phyloP scores from a whole-genome alignment of 2,113 vertebrate genomes.

The Gopherus evgoodei region DNA sequence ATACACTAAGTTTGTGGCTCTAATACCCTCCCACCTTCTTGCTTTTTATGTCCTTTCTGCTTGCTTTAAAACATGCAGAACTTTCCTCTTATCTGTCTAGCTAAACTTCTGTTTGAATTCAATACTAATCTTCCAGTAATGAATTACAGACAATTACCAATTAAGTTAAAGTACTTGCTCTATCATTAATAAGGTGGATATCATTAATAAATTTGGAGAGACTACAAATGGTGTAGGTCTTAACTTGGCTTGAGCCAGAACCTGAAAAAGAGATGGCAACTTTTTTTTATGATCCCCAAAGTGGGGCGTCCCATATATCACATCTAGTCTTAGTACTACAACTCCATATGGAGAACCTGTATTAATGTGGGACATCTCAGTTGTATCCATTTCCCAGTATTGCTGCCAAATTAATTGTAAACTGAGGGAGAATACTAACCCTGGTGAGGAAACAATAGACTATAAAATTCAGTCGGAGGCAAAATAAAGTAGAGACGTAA shows the following conservation, averaged over 20 bases:
- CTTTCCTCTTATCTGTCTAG: background rate
- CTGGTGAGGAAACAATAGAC: background rate
- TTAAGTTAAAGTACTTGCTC: background rate
- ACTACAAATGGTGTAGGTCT: background rate
- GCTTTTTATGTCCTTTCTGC: background rate
- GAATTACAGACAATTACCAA: background rate
- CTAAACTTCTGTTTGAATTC: background rate
- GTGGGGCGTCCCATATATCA: background rate
- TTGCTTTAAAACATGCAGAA: background rate
- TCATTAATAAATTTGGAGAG: background rate
- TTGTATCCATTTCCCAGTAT: background rate
- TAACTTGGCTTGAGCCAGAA: background rate
- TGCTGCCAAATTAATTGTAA: background rate
- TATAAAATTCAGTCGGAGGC: background rate
- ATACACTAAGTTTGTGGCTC: background rate
- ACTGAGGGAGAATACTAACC: background rate
- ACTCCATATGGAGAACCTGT: background rate
- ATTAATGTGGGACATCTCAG: background rate
- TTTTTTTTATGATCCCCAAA: background rate
- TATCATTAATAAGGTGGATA: background rate
- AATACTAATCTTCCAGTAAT: background rate
- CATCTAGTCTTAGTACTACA: background rate
- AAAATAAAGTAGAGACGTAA: background rate
- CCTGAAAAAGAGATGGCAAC: background rate
- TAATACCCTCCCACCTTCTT: background rate